Base-by-base conservation (phyloP, 1,140 invertebrate species). In the Carposina sasakii region DNA sequence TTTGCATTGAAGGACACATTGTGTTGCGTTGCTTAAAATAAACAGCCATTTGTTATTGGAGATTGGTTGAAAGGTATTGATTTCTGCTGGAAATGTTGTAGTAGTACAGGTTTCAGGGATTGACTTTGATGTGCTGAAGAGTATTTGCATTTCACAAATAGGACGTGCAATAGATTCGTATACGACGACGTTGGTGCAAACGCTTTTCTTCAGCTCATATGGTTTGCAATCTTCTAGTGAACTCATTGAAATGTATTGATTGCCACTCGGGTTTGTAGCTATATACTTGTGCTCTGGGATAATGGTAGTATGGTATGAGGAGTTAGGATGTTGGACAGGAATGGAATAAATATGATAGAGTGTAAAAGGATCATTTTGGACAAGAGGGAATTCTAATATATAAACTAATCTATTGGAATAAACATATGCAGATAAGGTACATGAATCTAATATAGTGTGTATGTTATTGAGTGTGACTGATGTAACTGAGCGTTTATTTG, bases 211-310 rank as follows among this genome's bases (percentile, higher is more conserved):
- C 12, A 28, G 1, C 8, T 51, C 24, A 22, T 36, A 66, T 0
- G 30, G 31, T 28, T 54, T 63, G 52, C 63, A 69, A 5, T 44
- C 45, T 12, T 63, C 54, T 31, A 64, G 10, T 8, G 45, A 45
- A 12, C 44, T 62, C 28, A 54, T 62, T 6, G 58, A 54, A 3
- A 57, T 45, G 31, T 67, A 62, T 3, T 50, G 23, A 48, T 67
- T 28, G 10, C 57, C 48, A 21, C 24, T 57, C 1, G 45, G 50
- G 20, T 54, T 55, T 6, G 57, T 60, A 23, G 63, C 61, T 37
- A 70, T 22, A 19, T 54, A 67, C 9, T 26, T 52, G 22, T 64
- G 67, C 55, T 65, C 58, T 15, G 55, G 52, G 16, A 61, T 50
- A 50, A 56, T 65, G 5, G 62, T 65, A 21, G 56, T 43, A 42